These are phyloP conservation scores for Ictalurus punctatus DNA, from an alignment of 2,113 vertebrate species.

Conservation along the genomic window DNA sequence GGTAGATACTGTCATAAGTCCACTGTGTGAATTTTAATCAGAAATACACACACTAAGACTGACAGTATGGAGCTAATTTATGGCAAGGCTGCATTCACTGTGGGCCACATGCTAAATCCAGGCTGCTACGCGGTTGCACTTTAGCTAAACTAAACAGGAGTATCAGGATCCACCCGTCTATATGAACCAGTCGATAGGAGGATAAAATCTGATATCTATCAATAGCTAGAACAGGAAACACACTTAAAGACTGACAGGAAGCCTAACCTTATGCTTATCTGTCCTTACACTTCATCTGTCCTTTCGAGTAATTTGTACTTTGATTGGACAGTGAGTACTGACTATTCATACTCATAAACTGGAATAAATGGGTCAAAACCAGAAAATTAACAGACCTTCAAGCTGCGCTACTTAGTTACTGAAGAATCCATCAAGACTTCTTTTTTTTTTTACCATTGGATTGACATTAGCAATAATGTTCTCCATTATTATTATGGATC, in stretches of 20 bases:
- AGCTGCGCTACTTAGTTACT: no score
- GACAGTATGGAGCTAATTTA: neutral
- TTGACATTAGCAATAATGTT: no score
- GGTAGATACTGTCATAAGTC: neutral
- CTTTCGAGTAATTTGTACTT: neutral
- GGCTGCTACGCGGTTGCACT: neutral
- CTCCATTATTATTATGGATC: neutral
- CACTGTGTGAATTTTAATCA: neutral
- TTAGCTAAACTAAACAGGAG: neutral
- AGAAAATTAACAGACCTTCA: neutral
- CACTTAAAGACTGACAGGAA: neutral
- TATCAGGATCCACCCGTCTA: neutral
- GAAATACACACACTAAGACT: neutral
- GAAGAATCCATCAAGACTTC: no score
- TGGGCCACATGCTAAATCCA: neutral
- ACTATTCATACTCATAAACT: neutral
- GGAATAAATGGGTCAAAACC: neutral
- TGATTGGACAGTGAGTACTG: neutral
- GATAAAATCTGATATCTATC: neutral
- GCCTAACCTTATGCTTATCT: no score
- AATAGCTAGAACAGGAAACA: neutral
- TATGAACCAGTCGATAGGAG: neutral
- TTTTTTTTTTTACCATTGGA: no score
- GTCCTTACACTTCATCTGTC: neutral
- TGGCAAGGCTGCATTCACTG: neutral